Evolutionary conservation across 1,140 invertebrate species (phyloP).

Genomic region (Stegodyphus mimosarum): DNA sequence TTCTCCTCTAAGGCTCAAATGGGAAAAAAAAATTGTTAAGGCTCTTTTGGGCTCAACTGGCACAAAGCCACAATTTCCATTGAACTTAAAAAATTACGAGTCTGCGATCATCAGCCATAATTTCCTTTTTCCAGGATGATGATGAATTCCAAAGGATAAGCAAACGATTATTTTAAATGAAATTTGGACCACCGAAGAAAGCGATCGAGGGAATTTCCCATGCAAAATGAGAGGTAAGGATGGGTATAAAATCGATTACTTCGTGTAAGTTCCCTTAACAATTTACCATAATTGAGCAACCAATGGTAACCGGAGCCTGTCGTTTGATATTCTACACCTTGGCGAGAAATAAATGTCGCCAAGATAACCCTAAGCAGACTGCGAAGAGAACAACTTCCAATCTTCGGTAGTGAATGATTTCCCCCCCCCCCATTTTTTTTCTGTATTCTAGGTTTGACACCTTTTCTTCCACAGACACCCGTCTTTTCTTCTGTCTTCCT

Average conservation of each 20-base stretch:
- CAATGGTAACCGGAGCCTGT: conserved; percentile 28
- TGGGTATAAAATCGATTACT: neutral
- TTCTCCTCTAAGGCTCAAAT: too few species aligned
- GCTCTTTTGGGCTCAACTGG: too few species aligned
- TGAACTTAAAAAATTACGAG: too few species aligned
- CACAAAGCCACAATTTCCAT: too few species aligned
- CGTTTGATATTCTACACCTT: conserved; percentile 53
- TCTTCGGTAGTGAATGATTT: neutral
- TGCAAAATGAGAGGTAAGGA: neutral
- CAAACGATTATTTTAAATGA: too few species aligned
- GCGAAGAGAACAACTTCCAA: conserved; percentile 4
- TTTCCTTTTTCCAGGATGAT: too few species aligned
- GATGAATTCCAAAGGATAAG: too few species aligned
- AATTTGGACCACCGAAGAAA: too few species aligned
- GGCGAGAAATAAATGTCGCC: conserved; percentile 29
- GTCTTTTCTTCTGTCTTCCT: neutral
- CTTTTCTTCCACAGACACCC: conserved; percentile 11
- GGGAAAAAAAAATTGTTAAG: too few species aligned
- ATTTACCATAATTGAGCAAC: neutral
- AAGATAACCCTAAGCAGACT: neutral
- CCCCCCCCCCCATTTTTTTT: neutral
- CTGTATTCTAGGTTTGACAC: neutral
- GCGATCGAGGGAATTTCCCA: too few species aligned
- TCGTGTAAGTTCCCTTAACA: neutral
- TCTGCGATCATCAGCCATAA: too few species aligned